phyloP scores from a whole-genome alignment of 2,888 invertebrate genomes.

The Cryptosula pallasiana region DNA sequence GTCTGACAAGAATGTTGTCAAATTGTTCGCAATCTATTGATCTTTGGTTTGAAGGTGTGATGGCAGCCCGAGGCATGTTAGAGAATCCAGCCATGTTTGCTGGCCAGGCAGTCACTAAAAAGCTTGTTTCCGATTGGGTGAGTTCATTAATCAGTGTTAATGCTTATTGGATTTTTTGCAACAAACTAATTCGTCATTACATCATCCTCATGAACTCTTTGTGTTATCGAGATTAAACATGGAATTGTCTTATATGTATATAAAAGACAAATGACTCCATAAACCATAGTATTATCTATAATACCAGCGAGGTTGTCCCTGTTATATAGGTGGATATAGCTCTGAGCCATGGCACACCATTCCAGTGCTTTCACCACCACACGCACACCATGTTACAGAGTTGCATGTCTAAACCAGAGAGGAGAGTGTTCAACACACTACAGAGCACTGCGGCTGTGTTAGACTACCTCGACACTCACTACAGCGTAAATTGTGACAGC shows the following conservation, averaged over 20 bases:
- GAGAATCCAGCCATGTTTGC: conserved; percentile 85
- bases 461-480: conserved; percentile 64
- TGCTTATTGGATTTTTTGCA: too few relatives aligned
- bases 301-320: too few relatives aligned
- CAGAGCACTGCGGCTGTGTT: conserved; percentile 66
- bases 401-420: conserved; percentile 66
- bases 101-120: conserved; percentile 67
- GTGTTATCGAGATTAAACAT: too few relatives aligned
- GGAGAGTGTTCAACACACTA: conserved; percentile 73
- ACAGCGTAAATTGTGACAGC: conserved; percentile 29
- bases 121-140: conserved; percentile 77
- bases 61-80: conserved; percentile 86
- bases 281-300: too few relatives aligned
- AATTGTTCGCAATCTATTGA: too few relatives aligned
- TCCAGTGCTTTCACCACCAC: conserved; percentile 89
- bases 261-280: too few relatives aligned
- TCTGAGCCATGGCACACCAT: conserved; percentile 64
- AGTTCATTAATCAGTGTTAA: too few relatives aligned
- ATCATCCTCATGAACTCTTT: too few relatives aligned
- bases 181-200: too few relatives aligned
- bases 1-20: too few relatives aligned
- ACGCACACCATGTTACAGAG: conserved; percentile 91
- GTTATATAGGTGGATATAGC: conserved; percentile 57
- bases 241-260: too few relatives aligned
- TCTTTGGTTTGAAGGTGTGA: conserved; percentile 61